These are phyloP conservation scores for Serinus canaria DNA, from an alignment of 2,113 vertebrate species.

Conservation along the genomic window DNA sequence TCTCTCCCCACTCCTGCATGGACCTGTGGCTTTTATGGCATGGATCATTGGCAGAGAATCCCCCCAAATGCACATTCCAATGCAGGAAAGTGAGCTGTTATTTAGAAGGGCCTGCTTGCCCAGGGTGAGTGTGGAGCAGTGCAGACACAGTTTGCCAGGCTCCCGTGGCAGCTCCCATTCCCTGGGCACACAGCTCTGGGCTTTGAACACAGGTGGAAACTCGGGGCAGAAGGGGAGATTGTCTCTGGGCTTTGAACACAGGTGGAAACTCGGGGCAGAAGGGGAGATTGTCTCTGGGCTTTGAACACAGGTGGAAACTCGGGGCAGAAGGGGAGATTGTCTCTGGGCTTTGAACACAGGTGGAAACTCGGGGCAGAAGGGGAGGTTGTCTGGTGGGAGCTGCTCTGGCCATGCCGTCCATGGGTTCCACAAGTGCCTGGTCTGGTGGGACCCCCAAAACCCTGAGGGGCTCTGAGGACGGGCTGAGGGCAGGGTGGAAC, in stretches of 20 bases:
- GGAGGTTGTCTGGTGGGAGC: rapidly evolving
- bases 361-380: rapidly evolving
- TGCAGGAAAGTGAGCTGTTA: background rate
- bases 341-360: rapidly evolving
- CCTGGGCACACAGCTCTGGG: rapidly evolving
- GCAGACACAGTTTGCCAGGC: background rate
- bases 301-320: rapidly evolving
- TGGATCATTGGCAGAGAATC: background rate
- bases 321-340: rapidly evolving
- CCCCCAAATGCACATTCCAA: background rate
- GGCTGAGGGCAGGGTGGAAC: rapidly evolving
- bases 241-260: rapidly evolving
- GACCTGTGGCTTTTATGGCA: rapidly evolving
- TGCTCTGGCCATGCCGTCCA: too few species aligned
- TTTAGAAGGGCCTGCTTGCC: background rate
- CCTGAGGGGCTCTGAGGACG: background rate
- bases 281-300: rapidly evolving
- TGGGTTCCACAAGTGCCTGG: rapidly evolving
- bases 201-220: rapidly evolving
- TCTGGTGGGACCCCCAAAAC: background rate
- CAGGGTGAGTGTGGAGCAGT: background rate
- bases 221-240: rapidly evolving
- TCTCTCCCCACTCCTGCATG: rapidly evolving
- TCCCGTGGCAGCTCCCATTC: rapidly evolving
- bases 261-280: rapidly evolving